Evolutionary conservation across 2,113 vertebrate species (phyloP).

Genomic region (Ranitomeya variabilis): DNA sequence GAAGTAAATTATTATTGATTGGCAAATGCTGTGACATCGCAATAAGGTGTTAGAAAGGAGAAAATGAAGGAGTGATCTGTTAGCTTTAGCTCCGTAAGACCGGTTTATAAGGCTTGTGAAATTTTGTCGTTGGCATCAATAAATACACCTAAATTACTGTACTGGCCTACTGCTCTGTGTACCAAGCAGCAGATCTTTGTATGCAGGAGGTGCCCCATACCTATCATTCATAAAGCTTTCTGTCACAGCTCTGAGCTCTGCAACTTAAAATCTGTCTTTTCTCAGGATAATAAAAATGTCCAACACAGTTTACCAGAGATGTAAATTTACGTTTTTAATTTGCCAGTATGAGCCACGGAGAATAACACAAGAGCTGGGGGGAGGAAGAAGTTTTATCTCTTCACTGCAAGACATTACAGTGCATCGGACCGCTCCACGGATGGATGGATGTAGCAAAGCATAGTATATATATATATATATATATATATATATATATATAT

Average conservation of each 20-base stretch:
- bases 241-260: conserved; percentile 52
- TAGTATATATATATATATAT: no score
- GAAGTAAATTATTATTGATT: conserved; percentile 59
- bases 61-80: conserved; percentile 55
- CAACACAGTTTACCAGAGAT: conserved; percentile 54
- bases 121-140: conserved; percentile 56
- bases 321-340: conserved; percentile 60
- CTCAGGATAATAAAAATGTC: conserved; percentile 57
- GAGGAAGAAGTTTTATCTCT: conserved; percentile 32
- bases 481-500: no score
- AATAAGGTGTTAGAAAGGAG: conserved; percentile 40
- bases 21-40: conserved; percentile 45
- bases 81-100: conserved; percentile 49
- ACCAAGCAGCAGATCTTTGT: conserved; percentile 54
- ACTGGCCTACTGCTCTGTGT: conserved; percentile 48
- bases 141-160: conserved; percentile 56
- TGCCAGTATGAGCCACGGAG: conserved; percentile 35
- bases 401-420: not conserved
- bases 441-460: no score
- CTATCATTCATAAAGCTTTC: conserved; percentile 49
- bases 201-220: conserved; percentile 40
- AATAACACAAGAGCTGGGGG: conserved; percentile 5
- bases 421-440: not conserved
- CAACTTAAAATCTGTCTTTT: conserved; percentile 59
- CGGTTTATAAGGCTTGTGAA: conserved; percentile 51